A percentile compares a stretch with the other conserved stretches of the same genome.
Evolutionary conservation across 2,113 vertebrate genomes (phyloP).

Genomic region (Morphnarchus princeps): DNA sequence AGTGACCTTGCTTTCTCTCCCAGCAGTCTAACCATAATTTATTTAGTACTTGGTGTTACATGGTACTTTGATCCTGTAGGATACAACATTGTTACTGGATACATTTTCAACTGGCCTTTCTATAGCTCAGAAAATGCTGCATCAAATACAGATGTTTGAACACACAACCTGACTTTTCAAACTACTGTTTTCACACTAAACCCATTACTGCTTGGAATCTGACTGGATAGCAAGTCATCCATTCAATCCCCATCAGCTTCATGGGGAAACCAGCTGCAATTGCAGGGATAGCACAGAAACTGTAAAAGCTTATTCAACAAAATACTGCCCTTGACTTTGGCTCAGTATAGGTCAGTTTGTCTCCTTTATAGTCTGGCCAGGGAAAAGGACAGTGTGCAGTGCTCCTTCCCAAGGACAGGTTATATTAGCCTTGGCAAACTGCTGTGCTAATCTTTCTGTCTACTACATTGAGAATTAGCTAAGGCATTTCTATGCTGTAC

Average conservation of each 20-base stretch:
- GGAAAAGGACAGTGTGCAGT: neutral
- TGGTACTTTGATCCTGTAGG: neutral
- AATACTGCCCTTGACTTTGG: neutral
- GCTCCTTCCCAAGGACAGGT: neutral
- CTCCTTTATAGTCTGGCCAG: neutral
- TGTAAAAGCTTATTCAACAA: neutral
- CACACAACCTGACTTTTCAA: neutral
- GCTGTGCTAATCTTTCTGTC: neutral
- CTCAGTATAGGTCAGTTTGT: neutral
- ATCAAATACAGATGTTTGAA: neutral
- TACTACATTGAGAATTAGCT: accelerated
- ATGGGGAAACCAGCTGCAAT: neutral
- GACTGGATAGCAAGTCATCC: neutral
- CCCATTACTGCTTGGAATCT: neutral
- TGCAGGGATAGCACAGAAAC: neutral
- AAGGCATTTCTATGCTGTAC: neutral
- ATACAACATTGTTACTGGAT: neutral
- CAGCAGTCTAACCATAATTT: neutral
- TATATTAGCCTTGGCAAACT: neutral
- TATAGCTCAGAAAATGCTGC: neutral
- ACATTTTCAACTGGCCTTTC: neutral
- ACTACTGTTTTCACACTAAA: neutral
- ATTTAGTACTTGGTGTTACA: neutral
- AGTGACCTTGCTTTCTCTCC: neutral
- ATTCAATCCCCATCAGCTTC: neutral